phyloP scores from a whole-genome alignment of 1,140 invertebrate species.

The Drosophila cardini region DNA sequence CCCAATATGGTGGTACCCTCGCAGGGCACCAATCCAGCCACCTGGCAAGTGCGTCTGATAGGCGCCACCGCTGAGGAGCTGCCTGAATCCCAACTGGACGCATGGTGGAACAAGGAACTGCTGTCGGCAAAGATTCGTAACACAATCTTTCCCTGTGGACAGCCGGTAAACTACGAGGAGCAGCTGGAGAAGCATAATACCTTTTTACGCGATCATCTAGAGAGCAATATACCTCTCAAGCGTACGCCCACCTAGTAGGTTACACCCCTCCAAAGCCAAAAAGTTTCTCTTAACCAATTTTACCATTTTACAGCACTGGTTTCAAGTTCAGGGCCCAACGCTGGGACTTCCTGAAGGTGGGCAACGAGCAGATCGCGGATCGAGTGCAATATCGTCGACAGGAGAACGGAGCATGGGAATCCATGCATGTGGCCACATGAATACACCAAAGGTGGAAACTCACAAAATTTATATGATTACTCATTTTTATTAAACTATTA shows the following conservation, averaged over 20 bases:
- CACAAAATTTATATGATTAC: constrained; percentile 2
- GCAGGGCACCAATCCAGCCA: neutral
- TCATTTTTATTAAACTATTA: constrained; percentile 53
- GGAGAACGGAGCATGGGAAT: constrained; percentile 48
- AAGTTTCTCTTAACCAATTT: neutral
- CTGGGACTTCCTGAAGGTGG: constrained; percentile 73
- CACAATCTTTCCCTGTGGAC: constrained; percentile 67
- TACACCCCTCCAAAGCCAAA: neutral
- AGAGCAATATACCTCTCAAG: constrained; percentile 33
- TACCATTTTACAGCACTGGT: constrained; percentile 56
- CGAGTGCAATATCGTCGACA: constrained; percentile 69
- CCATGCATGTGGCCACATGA: constrained; percentile 66
- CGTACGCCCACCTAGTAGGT: constrained; percentile 67
- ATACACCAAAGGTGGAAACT: too few relatives aligned
- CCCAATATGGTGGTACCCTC: constrained; percentile 27
- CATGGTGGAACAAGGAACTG: constrained; percentile 64
- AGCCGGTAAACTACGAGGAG: constrained; percentile 61
- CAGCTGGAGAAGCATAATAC: constrained; percentile 61
- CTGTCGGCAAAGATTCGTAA: constrained; percentile 64
- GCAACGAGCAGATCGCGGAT: constrained; percentile 62
- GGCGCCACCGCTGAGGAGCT: constrained; percentile 68
- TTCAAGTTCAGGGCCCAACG: constrained; percentile 64
- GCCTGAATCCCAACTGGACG: constrained; percentile 47
- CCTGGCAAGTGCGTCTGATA: constrained; percentile 73
- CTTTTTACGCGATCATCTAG: constrained; percentile 51